Evolutionary conservation across 2,797 vertebrate genomes (phyloP).

Genomic region (Darevskia mixta): DNA sequence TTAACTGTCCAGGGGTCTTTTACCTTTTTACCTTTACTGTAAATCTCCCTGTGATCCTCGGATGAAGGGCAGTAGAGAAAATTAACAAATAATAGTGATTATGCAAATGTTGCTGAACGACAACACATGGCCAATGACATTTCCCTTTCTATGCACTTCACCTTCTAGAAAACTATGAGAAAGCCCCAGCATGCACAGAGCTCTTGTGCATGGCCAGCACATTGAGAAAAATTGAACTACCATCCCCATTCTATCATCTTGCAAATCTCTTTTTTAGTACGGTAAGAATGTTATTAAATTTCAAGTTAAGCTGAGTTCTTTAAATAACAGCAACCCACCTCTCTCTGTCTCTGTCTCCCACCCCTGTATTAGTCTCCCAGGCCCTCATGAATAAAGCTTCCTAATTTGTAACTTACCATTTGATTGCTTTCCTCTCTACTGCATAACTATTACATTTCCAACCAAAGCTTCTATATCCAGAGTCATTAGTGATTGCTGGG

Average conservation of each 20-base stretch:
- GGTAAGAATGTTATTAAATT: slow-evolving; percentile 10
- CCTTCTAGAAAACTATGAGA: not conserved
- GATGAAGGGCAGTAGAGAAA: too few species aligned
- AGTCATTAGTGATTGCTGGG: not conserved
- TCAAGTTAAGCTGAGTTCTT: not conserved
- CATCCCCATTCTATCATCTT: not conserved
- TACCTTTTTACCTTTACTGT: too few species aligned
- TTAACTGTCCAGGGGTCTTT: too few species aligned
- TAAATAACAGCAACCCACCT: not conserved
- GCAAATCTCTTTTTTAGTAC: rapidly evolving
- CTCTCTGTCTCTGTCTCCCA: too few species aligned
- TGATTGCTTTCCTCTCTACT: slow-evolving; percentile 25
- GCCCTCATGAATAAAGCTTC: not conserved
- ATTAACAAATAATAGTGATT: too few species aligned
- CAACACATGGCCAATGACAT: not conserved
- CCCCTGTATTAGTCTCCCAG: not conserved
- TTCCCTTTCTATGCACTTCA: not conserved
- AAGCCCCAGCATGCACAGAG: not conserved
- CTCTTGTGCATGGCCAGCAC: rapidly evolving
- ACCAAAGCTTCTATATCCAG: not conserved
- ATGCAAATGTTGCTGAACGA: too few species aligned
- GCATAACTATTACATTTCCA: not conserved
- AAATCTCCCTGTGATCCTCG: too few species aligned
- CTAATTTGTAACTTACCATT: not conserved
- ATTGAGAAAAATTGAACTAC: not conserved